Conservation (phyloP, 2,113 vertebrate genomes). For the Columba janthina region DNA sequence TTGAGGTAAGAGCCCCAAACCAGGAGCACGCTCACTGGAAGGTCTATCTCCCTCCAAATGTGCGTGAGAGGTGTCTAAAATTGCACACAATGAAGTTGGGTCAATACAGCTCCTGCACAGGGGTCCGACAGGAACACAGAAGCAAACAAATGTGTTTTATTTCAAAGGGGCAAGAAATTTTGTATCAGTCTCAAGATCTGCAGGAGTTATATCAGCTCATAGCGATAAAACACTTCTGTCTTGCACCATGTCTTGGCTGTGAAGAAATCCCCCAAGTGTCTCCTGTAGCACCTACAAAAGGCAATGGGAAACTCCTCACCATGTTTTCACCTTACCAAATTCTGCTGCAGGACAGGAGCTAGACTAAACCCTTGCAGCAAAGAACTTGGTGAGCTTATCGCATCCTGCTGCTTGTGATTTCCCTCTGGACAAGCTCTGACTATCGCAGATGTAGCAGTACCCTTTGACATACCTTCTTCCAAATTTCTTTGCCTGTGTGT, state of each 20-base stretch:
- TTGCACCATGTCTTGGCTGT: neutral
- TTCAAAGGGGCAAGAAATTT: rapidly evolving
- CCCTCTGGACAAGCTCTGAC: neutral
- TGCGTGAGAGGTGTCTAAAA: neutral
- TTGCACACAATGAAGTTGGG: neutral
- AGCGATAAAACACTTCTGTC: neutral
- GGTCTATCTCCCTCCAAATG: neutral
- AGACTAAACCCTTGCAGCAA: neutral
- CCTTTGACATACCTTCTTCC: neutral
- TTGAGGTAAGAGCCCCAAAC: neutral
- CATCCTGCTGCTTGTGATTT: neutral
- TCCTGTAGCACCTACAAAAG: neutral
- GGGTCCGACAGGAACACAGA: neutral
- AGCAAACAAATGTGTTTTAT: neutral
- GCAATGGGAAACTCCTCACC: neutral
- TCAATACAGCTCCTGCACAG: neutral
- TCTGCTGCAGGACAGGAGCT: neutral
- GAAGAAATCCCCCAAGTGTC: neutral
- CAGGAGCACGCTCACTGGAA: neutral
- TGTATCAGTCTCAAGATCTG: neutral
- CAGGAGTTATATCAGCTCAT: neutral
- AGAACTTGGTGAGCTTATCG: neutral
- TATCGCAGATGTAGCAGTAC: neutral
- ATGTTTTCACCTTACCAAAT: neutral
- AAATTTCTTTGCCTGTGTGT: neutral